Percentiles rank a stretch among this genome's conserved stretches.
phyloP scores from a whole-genome alignment of 2,888 invertebrate species.

The Brenthis ino region DNA sequence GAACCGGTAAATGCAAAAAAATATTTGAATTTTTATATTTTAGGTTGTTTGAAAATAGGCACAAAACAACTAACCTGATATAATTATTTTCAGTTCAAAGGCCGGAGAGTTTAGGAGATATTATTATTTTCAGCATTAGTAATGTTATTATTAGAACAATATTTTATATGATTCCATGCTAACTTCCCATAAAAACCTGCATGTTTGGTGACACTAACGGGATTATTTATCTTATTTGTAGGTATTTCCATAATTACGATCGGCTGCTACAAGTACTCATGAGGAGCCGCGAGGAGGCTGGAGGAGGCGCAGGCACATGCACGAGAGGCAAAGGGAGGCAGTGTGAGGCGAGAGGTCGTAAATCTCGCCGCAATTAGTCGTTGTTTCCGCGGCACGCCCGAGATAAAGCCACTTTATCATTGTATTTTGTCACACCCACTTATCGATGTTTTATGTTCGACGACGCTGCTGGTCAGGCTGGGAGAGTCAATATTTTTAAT shows the following conservation, averaged over 20 bases:
- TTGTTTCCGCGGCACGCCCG: conserved; percentile 34
- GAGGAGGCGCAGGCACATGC: not conserved
- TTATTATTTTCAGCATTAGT: too few species aligned
- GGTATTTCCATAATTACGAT: conserved; percentile 41
- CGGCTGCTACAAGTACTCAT: conserved; percentile 15
- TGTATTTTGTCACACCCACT: conserved; percentile 45
- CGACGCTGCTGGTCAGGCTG: conserved; percentile 8
- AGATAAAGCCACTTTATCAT: conserved; percentile 45
- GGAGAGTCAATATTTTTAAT: conserved; percentile 17
- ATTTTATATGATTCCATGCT: too few species aligned
- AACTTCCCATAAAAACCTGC: not conserved
- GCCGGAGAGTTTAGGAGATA: too few species aligned
- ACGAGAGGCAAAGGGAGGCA: not conserved
- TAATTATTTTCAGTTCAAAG: too few species aligned
- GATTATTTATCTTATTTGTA: conserved; percentile 40
- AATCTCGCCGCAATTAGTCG: conserved; percentile 42
- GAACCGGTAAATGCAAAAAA: too few species aligned
- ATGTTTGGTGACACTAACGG: not conserved
- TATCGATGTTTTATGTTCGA: conserved; percentile 43
- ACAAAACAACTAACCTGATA: too few species aligned
- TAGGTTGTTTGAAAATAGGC: too few species aligned
- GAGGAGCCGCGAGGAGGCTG: not conserved
- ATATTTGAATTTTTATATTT: too few species aligned
- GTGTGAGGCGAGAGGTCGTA: conserved; percentile 17
- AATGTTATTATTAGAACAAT: too few species aligned